A percentile compares a stretch with the other conserved stretches of the same genome.
phyloP scores from a whole-genome alignment of 2,888 invertebrate genomes.

The Cenopis cana region DNA sequence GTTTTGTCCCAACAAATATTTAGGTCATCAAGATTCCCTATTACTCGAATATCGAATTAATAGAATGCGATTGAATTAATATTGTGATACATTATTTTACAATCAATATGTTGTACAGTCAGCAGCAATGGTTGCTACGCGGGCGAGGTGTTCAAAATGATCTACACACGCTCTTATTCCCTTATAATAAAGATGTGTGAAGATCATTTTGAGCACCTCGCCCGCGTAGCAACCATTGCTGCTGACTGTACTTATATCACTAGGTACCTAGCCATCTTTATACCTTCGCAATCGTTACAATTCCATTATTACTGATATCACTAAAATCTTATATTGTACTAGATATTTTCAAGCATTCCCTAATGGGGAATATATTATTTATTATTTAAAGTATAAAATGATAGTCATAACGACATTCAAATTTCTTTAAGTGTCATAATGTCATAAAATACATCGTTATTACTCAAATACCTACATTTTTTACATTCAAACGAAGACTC shows the following conservation, averaged over 20 bases:
- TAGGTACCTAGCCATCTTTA: background rate
- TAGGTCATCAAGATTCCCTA: background rate
- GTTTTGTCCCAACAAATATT: background rate
- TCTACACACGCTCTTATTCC: no score
- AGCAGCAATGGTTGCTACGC: no score
- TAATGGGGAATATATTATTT: no score
- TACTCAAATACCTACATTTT: slow-evolving; percentile 23
- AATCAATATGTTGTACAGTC: no score
- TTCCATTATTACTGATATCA: background rate
- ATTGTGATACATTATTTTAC: no score
- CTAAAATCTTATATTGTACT: background rate
- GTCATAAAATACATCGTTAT: slow-evolving; percentile 26
- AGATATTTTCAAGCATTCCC: no score
- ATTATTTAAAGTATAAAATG: background rate
- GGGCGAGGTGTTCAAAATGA: no score
- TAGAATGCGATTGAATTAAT: background rate
- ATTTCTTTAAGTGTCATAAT: background rate
- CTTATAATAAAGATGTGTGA: no score
- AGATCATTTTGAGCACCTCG: no score
- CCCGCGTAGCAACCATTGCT: no score
- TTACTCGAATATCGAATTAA: background rate
- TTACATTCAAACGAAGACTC: slow-evolving; percentile 47
- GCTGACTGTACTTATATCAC: no score
- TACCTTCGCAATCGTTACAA: background rate
- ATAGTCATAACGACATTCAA: background rate